Conservation (phyloP, 1,140 invertebrate genomes). For the Lethrus apterus region DNA sequence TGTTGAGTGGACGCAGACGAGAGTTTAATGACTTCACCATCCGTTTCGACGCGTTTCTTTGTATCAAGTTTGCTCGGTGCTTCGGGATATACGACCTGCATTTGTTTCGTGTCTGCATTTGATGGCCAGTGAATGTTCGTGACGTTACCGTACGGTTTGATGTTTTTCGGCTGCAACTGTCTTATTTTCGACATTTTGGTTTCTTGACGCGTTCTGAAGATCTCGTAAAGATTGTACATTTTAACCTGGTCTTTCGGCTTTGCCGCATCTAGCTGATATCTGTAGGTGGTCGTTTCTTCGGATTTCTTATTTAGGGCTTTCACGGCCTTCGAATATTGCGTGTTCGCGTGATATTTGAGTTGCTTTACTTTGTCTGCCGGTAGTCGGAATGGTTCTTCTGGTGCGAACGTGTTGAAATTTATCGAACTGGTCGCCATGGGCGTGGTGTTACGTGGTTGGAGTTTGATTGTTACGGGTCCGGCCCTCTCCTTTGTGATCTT, state of each 20-base stretch:
- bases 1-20: no score
- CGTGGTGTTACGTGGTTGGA: background rate
- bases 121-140: background rate
- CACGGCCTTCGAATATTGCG: slow-evolving; percentile 1
- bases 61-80: no score
- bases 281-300: background rate
- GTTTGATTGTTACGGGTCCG: no score
- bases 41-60: no score
- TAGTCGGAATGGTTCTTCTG: background rate
- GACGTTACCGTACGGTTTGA: slow-evolving; percentile 7
- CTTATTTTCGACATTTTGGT: background rate
- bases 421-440: background rate
- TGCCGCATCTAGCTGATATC: slow-evolving; percentile 5
- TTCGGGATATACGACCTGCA: no score
- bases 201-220: background rate
- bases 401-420: background rate
- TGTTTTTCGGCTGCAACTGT: slow-evolving; percentile 9
- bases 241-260: background rate
- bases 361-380: background rate
- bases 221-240: background rate
- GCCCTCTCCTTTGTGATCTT: no score
- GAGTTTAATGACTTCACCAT: no score
- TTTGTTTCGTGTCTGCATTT: no score
- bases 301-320: background rate
- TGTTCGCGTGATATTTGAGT: background rate